Conservation (phyloP, 2,113 vertebrate species). For the Vireo altiloquus region DNA sequence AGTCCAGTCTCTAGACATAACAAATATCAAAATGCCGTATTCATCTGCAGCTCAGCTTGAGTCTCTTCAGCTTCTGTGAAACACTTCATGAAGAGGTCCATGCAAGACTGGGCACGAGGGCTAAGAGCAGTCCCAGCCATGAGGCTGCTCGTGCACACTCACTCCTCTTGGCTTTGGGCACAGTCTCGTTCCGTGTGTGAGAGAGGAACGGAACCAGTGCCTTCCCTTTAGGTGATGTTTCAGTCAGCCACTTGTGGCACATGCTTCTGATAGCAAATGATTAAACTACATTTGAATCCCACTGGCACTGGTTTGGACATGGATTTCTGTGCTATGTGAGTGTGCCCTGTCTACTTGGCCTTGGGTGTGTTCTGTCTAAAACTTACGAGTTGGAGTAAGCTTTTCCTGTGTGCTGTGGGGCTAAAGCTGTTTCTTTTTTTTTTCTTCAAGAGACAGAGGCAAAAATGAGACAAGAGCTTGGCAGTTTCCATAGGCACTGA, state of each 20-base stretch:
- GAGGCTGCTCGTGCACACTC: rapidly evolving
- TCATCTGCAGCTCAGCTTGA: neutral
- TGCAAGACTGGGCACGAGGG: rapidly evolving
- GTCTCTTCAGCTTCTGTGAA: neutral
- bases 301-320: neutral
- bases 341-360: neutral
- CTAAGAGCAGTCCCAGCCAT: rapidly evolving
- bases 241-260: neutral
- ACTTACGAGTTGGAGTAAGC: neutral
- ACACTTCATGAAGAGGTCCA: neutral
- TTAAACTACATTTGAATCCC: neutral
- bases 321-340: neutral
- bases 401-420: neutral
- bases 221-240: neutral
- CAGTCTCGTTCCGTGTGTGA: neutral
- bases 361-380: neutral
- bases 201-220: rapidly evolving
- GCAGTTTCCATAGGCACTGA: neutral
- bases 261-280: neutral
- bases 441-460: neutral
- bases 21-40: neutral
- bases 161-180: neutral
- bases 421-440: neutral
- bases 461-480: neutral
- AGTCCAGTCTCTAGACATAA: neutral